Evolutionary conservation across 2,888 invertebrate species (phyloP), one percentile per base, ranked within the genome.

Genomic region (Halictus ligatus): DNA sequence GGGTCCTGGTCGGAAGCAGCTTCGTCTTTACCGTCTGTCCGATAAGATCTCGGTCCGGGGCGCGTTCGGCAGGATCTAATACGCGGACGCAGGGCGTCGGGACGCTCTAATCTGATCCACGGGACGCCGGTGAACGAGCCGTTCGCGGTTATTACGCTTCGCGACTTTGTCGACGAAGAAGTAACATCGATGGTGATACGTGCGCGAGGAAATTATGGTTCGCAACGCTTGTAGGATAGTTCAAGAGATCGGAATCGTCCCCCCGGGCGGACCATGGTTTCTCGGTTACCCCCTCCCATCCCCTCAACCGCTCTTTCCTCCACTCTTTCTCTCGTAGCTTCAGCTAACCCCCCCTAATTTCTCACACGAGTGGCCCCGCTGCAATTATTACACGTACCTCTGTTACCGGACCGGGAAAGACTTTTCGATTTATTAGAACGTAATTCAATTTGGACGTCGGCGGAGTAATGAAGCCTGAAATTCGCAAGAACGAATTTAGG

Each of bases 161-260:
- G 78, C 86, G 81, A 89, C 90, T 78, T 82, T 80, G 83, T 67
- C 90, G 90, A 86, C 86, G 81, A 89, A 82, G 81, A 82, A 82
- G 74, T 2, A 76, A 75, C 79, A 78, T 18, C 74, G 78, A 75
- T 71, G 35, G 58, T 43, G 87, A 86, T 81, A 89, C 84, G 78
- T 80, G 76, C 75, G 75, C 81, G 81, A 78, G 40, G 69, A 69
- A 35, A 80, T 90, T 91, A 89, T 88, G 80, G 83, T n/a, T 54
- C 54, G 54, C 82, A 78, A 79, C 84, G 78, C 81, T 80, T 81
- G 86, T 85, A 91, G 88, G 91, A 92, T 92, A 89, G 89, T 88
- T 89, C 72, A 87, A 88, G 92, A 94, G 94, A 94, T 94, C 92
- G 91, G 85, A 92, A 94, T 94, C 94, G 91, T 90, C 87, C 88